These are phyloP conservation scores for Etia nguti DNA, from an alignment of 2,113 vertebrate species.

Conservation along the genomic window DNA sequence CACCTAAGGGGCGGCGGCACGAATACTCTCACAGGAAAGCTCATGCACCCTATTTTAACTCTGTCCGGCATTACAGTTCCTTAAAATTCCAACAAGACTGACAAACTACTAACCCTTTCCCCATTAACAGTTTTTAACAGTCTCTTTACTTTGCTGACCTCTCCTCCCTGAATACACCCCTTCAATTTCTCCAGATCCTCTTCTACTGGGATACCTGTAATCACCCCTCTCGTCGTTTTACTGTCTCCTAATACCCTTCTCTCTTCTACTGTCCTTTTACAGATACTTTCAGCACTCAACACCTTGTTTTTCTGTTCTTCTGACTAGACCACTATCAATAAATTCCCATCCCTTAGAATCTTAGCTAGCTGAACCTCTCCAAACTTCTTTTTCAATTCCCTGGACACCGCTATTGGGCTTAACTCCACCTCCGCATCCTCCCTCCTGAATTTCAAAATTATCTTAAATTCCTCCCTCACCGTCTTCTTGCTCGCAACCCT, in stretches of 20 bases:
- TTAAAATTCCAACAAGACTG: not conserved
- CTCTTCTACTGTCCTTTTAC: not conserved
- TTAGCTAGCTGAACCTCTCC: not conserved
- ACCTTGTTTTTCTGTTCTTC: not conserved
- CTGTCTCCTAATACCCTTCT: rapidly evolving
- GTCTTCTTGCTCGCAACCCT: not conserved
- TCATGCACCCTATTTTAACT: not conserved
- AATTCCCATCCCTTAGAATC: not conserved
- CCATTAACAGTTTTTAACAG: not conserved
- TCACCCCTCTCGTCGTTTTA: not conserved
- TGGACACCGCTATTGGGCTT: not conserved
- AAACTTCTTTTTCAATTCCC: not conserved
- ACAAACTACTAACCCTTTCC: not conserved
- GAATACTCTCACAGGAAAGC: not conserved
- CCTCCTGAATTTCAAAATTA: not conserved
- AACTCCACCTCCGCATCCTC: rapidly evolving
- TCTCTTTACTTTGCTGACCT: not conserved
- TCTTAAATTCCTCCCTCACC: not conserved
- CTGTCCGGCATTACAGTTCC: rapidly evolving
- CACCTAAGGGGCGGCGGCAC: rapidly evolving
- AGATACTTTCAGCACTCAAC: not conserved
- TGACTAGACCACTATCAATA: not conserved
- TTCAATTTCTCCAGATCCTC: not conserved
- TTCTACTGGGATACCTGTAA: not conserved
- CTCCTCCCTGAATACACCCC: rapidly evolving